Percentiles rank a stretch among this genome's conserved stretches.
These are phyloP conservation scores for Pachydiplax longipennis DNA, from an alignment of 2,888 invertebrate genomes.

Conservation along the genomic window DNA sequence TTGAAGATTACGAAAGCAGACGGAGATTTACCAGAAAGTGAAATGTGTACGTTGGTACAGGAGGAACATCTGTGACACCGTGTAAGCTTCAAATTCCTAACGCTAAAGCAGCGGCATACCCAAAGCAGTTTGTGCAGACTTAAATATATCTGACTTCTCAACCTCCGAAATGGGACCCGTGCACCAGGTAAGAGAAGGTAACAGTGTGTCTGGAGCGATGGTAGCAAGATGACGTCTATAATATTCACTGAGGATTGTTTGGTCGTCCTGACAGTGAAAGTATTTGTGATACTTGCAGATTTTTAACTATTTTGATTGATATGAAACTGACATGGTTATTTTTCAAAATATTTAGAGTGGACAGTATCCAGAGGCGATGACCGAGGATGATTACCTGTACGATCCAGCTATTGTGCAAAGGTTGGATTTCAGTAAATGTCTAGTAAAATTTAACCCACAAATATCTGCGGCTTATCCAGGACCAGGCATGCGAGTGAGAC, in stretches of 20 bases:
- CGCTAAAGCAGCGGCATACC: background rate
- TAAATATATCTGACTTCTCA: background rate
- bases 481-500: slow-evolving; percentile 80
- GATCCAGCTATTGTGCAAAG: slow-evolving; percentile 71
- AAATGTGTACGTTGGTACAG: background rate
- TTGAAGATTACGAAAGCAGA: slow-evolving; percentile 28
- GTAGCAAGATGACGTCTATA: too few species aligned
- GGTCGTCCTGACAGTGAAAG: too few species aligned
- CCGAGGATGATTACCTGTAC: slow-evolving; percentile 61
- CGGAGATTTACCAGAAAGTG: background rate
- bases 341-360: background rate
- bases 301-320: background rate
- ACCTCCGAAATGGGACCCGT: background rate
- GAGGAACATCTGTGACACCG: background rate
- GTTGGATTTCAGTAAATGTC: slow-evolving; percentile 71
- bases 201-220: background rate
- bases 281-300: too few species aligned
- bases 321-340: background rate
- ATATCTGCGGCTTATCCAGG: slow-evolving; percentile 77
- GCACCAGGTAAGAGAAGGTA: background rate
- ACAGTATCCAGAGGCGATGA: background rate
- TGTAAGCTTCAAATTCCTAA: background rate
- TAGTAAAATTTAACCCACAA: slow-evolving; percentile 71
- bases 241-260: too few species aligned
- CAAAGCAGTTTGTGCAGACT: background rate